These are phyloP conservation scores for Jordanella pulchra DNA, from an alignment of 2,797 vertebrate genomes.

Conservation along the genomic window DNA sequence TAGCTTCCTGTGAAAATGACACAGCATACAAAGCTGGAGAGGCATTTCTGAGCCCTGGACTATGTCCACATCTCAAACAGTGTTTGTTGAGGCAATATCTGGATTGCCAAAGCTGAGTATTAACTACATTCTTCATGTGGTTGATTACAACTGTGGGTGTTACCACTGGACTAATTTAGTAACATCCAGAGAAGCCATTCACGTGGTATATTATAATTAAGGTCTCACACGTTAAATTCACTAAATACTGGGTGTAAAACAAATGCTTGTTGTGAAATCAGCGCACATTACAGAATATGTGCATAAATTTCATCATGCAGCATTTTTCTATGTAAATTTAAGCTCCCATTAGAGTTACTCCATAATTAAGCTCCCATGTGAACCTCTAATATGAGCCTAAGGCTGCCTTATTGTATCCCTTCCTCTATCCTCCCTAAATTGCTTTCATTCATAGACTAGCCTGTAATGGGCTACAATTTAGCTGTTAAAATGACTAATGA, in stretches of 20 bases:
- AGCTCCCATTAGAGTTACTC: slow-evolving; percentile 6
- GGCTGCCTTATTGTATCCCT: slow-evolving; percentile 10
- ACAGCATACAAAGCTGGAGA: background rate
- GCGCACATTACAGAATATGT: slow-evolving; percentile 19
- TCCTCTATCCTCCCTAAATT: slow-evolving; percentile 26
- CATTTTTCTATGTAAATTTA: slow-evolving; percentile 4
- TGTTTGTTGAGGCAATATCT: slow-evolving; percentile 20
- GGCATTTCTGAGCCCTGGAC: background rate
- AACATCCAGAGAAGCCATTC: slow-evolving; percentile 29
- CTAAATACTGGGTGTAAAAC: slow-evolving; percentile 22
- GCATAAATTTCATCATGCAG: slow-evolving; percentile 5
- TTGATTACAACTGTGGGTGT: slow-evolving; percentile 41
- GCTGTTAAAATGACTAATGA: slow-evolving; percentile 66
- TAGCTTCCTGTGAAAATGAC: slow-evolving; percentile 3
- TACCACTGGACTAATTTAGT: slow-evolving; percentile 39
- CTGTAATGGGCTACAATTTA: slow-evolving; percentile 43
- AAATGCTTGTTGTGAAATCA: slow-evolving; percentile 12
- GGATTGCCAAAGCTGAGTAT: slow-evolving; percentile 37
- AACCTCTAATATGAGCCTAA: slow-evolving; percentile 9
- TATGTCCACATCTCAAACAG: slow-evolving; percentile 14
- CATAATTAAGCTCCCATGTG: background rate
- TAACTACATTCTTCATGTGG: slow-evolving; percentile 42
- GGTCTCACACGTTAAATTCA: slow-evolving; percentile 12
- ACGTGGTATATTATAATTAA: slow-evolving; percentile 27
- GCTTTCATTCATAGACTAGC: slow-evolving; percentile 39